These are phyloP conservation scores for Labeo rohita DNA, from an alignment of 2,113 vertebrate genomes.

Conservation along the genomic window DNA sequence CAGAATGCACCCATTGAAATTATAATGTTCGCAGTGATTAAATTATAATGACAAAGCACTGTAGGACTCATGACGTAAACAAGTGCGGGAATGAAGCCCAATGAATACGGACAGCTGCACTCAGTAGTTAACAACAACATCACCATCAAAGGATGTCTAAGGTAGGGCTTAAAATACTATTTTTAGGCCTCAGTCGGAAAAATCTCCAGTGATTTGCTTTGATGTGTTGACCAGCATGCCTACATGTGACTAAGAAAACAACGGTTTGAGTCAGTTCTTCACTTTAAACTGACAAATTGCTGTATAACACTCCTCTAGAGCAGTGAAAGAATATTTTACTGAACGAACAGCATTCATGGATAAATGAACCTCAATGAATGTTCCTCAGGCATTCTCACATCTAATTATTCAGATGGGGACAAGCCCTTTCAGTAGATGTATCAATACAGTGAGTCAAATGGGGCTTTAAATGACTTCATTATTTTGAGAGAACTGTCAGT, in stretches of 20 bases:
- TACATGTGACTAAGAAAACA: constrained; percentile 15
- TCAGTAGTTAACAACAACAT: constrained; percentile 8
- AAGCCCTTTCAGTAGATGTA: constrained; percentile 43
- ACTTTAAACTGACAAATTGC: background rate
- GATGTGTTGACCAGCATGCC: constrained; percentile 2
- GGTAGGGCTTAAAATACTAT: background rate
- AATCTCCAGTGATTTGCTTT: constrained; percentile 30
- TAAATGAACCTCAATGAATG: constrained; percentile 38
- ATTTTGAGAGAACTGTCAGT: constrained; percentile 50
- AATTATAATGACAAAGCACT: constrained; percentile 44
- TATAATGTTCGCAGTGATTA: constrained; percentile 22
- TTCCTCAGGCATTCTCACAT: constrained; percentile 23
- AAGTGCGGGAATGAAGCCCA: constrained; percentile 34
- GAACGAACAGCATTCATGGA: constrained; percentile 40
- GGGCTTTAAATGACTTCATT: constrained; percentile 57
- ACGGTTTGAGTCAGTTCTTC: constrained; percentile 8
- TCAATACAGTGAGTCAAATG: constrained; percentile 53
- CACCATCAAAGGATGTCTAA: constrained; percentile 18
- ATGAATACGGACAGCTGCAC: constrained; percentile 38
- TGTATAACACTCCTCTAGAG: background rate
- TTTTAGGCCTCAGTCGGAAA: constrained; percentile 17
- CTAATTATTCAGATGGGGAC: constrained; percentile 48
- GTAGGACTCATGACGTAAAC: background rate
- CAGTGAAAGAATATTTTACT: background rate
- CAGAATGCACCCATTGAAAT: background rate